Evolutionary conservation across 2,113 vertebrate species (phyloP), one percentile per base, ranked within the genome.

Genomic region (Fukomys damarensis): DNA sequence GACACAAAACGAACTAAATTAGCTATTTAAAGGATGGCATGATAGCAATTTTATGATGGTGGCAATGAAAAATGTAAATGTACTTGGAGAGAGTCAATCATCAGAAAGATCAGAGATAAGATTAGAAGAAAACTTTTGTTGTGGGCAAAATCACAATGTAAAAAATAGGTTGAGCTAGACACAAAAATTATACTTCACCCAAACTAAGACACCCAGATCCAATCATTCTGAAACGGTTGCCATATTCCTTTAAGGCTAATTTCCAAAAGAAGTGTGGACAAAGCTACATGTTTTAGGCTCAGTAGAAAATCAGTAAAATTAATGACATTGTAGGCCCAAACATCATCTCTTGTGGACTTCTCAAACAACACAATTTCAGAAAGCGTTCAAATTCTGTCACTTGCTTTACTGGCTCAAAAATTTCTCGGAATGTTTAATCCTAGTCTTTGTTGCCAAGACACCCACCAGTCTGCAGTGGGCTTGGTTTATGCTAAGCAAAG

Each of bases 381-480:
- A 91, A 94, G 70, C 46, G 52, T 93, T 91, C 70, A 92, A 84
- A 38, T 94, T 89, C 59, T 93, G 38, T 74, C 63, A 89, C 84
- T 96, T 93, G 30, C n/a, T 84, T 95, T 95, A 43, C 58, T 89
- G n/a, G 38, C 80, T 97, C 56, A 96, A 59, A 85, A 88, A 82
- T 65, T 76, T 85, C 54, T 95, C 59, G 91, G 80, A 95, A 80
- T 84, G 52, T n/a, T 30, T 92, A 92, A 97, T 95, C 52, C 35
- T 94, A 88, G 85, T 97, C 94, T 97, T 95, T 96, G 63, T 95
- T 98, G 92, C 96, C 98, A 96, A 66, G 94, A 98, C 96, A 49
- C 97, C 97, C 96, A 98, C 97, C 86, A 97, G 96, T 97, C 94
- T 96, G 65, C 91, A 96, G 91, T 97, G 94, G 81, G 84, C 63